Base-by-base conservation (phyloP, 1,140 invertebrate genomes). In the Octopus sinensis region DNA sequence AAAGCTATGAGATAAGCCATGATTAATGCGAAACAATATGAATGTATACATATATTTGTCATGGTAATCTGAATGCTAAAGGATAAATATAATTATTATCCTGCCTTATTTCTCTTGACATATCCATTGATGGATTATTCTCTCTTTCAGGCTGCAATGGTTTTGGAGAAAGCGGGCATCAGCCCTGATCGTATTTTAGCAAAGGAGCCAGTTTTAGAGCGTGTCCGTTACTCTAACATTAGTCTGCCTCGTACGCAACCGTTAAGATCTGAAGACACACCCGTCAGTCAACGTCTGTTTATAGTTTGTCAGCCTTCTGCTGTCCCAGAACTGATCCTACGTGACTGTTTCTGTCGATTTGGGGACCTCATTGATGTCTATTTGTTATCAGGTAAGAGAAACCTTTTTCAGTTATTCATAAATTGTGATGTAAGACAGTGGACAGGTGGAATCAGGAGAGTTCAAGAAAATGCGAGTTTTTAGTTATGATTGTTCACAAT, bases 311-410 rank as follows among this genome's bases (percentile, higher is more conserved):
- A 95, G 78, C 95, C 95, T 17, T 92, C 94, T 83, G 94, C 96
- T 79, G 94, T 96, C 23, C 94, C 95, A 2, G 92, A 94, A 77
- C 92, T 94, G 83, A 93, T 95, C n/a, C 92, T 98, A 88, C 94
- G 94, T 87, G 96, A 98, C 91, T 93, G 95, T 4, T 98, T 98
- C 89, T 95, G 95, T 86, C 93, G 96, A 86, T 98, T 97, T 92
- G 96, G 96, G n/a, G 94, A 96, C 88, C 92, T 98, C 3, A 97
- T 97, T 84, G 96, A 97, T 89, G 95, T 97, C 5, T 96, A 96
- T 86, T 93, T 97, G 89, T 91, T 97, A 82, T 94, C 94, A 80
- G 96, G 96, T 88, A n/a, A 77, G 52, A 51, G 30, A 73, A 73
- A 73, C 30, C 17, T 62, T 9, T 62, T 62, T 62, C 9, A 9